phyloP scores from a whole-genome alignment of 2,113 vertebrate genomes.

The Stigmatopora argus region DNA sequence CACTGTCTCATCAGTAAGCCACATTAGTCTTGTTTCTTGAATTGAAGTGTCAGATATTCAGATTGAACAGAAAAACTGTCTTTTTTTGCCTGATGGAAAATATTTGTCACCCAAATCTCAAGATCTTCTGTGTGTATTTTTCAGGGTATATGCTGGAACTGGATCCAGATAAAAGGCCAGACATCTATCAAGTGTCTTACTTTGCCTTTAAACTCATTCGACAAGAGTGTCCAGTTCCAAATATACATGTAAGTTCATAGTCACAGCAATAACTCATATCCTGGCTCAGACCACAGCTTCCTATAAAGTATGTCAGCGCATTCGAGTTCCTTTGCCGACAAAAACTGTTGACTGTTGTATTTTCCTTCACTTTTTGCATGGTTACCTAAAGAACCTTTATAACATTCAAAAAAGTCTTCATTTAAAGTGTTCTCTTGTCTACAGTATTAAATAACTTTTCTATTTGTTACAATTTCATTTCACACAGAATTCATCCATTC shows the following conservation, averaged over 20 bases:
- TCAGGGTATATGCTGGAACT: conserved; percentile 97
- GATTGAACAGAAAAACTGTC: neutral
- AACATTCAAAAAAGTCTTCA: neutral
- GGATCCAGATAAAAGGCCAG: conserved; percentile 90
- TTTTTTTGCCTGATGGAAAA: neutral
- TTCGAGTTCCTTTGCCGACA: neutral
- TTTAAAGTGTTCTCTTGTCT: neutral
- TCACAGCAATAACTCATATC: neutral
- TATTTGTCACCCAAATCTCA: conserved; percentile 8
- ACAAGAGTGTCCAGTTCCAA: conserved; percentile 86
- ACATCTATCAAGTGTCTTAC: conserved; percentile 95
- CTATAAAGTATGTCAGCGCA: neutral
- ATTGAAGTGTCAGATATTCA: neutral
- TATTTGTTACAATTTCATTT: neutral
- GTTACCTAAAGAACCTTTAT: neutral
- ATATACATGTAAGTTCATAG: conserved; percentile 80
- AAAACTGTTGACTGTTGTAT: neutral
- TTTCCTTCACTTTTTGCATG: neutral
- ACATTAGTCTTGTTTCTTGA: neutral
- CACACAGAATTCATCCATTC: conserved; percentile 83
- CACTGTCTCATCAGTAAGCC: conserved; percentile 97
- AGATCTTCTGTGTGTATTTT: conserved; percentile 3
- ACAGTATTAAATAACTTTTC: neutral
- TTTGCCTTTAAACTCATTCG: conserved; percentile 88
- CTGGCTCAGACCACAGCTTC: neutral